Percentiles rank a stretch among this genome's conserved stretches.
Evolutionary conservation across 2,888 invertebrate genomes (phyloP).

Genomic region (Ormyrus thymus): DNA sequence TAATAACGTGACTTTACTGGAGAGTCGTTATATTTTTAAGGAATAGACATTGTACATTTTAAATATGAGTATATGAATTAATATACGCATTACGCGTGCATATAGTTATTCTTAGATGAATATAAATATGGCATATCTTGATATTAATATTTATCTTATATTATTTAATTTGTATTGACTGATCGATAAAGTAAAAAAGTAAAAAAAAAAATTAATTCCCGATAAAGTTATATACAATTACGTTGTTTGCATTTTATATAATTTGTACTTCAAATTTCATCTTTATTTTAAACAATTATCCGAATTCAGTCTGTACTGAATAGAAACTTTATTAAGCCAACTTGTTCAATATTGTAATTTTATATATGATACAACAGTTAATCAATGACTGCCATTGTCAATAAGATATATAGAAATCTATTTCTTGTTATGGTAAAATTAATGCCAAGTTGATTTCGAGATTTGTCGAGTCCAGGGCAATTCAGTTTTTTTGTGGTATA

Average conservation of each 20-base stretch:
- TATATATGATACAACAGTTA: conserved; percentile 48
- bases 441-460: conserved; percentile 49
- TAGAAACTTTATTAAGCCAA: conserved; percentile 42
- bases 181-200: conserved; percentile 45
- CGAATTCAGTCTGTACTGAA: conserved; percentile 34
- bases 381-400: conserved; percentile 55
- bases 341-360: conserved; percentile 51
- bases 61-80: conserved; percentile 45
- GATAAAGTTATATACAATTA: conserved; percentile 56
- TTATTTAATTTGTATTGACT: conserved; percentile 54
- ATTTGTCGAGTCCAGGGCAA: conserved; percentile 53
- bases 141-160: conserved; percentile 52
- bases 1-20: conserved; percentile 49
- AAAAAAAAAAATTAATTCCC: conserved; percentile 52
- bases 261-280: conserved; percentile 39
- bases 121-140: conserved; percentile 52
- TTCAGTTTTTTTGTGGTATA: conserved; percentile 50
- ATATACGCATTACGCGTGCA: conserved; percentile 37
- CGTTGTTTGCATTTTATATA: conserved; percentile 39
- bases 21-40: conserved; percentile 54
- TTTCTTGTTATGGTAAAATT: conserved; percentile 46
- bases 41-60: conserved; percentile 53
- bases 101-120: conserved; percentile 47
- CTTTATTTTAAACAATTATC: conserved; percentile 38
- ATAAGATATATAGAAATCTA: conserved; percentile 45